phyloP scores from a whole-genome alignment of 1,140 invertebrate species.

The Ceratoteleas bidentatus region DNA sequence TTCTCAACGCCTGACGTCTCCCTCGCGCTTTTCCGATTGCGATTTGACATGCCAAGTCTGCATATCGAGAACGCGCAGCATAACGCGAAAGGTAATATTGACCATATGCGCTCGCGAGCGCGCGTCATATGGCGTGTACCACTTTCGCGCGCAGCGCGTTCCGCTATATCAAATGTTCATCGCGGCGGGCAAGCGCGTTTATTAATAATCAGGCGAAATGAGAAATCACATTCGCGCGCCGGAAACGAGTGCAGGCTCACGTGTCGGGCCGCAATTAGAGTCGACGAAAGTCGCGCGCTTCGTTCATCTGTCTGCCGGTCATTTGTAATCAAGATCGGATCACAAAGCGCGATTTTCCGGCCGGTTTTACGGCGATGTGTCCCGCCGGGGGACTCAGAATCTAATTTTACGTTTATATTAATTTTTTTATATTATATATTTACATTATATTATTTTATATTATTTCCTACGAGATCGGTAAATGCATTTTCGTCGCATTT shows the following conservation, averaged over 20 bases:
- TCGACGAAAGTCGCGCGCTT: constrained; percentile 38
- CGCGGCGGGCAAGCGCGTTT: constrained; percentile 42
- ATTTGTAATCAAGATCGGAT: constrained; percentile 37
- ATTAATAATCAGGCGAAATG: constrained; percentile 58
- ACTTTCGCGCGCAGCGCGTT: constrained; percentile 68
- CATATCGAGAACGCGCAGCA: constrained; percentile 27
- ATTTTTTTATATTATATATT: too few relatives aligned
- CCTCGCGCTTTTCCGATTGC: constrained; percentile 10
- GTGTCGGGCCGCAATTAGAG: constrained; percentile 38
- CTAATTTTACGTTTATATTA: too few relatives aligned
- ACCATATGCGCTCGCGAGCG: constrained; percentile 56
- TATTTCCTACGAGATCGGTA: too few relatives aligned
- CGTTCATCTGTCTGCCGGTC: constrained; percentile 28
- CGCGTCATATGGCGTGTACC: constrained; percentile 68
- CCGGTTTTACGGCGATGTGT: neutral
- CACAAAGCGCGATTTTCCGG: constrained; percentile 11
- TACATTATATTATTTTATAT: neutral
- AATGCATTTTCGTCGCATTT: too few relatives aligned
- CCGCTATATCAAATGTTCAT: constrained; percentile 68
- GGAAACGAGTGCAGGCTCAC: constrained; percentile 34
- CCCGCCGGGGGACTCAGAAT: too few relatives aligned
- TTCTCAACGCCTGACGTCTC: too few relatives aligned
- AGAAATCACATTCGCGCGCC: constrained; percentile 53
- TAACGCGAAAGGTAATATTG: constrained; percentile 40
- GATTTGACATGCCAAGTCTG: constrained; percentile 33